phyloP scores from a whole-genome alignment of 2,888 invertebrate species.

The Agrenia bidenticulata region DNA sequence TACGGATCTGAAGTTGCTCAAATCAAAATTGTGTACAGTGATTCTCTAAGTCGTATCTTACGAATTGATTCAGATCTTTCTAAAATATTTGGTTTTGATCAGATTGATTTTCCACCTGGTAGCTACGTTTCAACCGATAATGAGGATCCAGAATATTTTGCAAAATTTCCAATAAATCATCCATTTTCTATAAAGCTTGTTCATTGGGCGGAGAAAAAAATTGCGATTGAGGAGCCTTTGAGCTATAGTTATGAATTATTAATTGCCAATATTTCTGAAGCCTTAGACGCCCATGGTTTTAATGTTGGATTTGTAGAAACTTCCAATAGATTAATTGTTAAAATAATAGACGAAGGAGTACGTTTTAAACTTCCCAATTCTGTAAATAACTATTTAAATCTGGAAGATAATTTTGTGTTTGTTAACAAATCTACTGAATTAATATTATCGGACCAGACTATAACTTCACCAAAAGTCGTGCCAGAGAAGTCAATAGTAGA shows the following conservation, averaged over 20 bases:
- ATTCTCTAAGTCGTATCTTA: neutral
- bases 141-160: neutral
- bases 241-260: neutral
- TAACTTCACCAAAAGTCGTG: neutral
- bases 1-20: neutral
- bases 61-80: neutral
- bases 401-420: neutral
- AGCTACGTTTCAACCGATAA: neutral
- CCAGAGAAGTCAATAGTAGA: no score
- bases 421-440: neutral
- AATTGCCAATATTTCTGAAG: neutral
- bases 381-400: neutral
- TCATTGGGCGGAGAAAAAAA: neutral
- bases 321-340: neutral
- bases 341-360: neutral
- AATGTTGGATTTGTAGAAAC: neutral
- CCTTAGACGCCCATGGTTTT: no score
- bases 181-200: neutral
- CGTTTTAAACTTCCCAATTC: neutral
- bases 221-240: neutral
- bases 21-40: neutral
- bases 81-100: neutral
- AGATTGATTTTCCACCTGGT: neutral
- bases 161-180: neutral
- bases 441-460: neutral